Evolutionary conservation across 2,113 vertebrate genomes (phyloP).

Genomic region (Zosterops japonicus): DNA sequence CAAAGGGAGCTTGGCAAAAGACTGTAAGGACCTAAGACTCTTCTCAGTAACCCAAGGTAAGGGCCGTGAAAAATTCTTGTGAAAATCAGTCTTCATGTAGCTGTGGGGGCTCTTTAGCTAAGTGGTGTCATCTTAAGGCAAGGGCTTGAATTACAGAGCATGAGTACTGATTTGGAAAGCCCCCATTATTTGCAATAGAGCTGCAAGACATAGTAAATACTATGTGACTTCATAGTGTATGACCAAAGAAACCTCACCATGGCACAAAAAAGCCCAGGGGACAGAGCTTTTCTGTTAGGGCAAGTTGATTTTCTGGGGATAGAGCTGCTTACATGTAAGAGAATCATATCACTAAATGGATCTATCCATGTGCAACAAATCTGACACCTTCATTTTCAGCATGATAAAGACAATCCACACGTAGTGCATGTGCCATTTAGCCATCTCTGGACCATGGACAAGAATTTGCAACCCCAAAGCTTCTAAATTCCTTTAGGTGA

Average conservation of each 20-base stretch:
- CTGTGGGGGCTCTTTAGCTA: neutral
- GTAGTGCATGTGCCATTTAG: neutral
- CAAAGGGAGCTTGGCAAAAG: neutral
- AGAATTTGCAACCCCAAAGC: neutral
- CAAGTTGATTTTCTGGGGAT: neutral
- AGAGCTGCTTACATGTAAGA: neutral
- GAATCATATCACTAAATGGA: neutral
- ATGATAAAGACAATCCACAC: neutral
- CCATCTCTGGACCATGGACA: accelerated
- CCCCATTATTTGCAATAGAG: neutral
- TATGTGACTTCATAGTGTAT: neutral
- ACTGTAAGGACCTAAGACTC: neutral
- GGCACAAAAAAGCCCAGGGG: neutral
- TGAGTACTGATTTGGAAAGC: neutral
- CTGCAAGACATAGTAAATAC: neutral
- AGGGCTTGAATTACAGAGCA: neutral
- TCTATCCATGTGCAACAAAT: neutral
- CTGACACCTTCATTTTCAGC: neutral
- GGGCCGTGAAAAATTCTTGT: neutral
- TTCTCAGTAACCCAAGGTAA: neutral
- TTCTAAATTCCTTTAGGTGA: neutral
- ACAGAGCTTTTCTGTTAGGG: neutral
- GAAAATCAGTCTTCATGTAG: neutral
- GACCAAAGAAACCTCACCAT: neutral
- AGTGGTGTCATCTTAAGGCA: neutral